Base-by-base conservation (phyloP, 2,888 invertebrate genomes). In the Meganola albula region DNA sequence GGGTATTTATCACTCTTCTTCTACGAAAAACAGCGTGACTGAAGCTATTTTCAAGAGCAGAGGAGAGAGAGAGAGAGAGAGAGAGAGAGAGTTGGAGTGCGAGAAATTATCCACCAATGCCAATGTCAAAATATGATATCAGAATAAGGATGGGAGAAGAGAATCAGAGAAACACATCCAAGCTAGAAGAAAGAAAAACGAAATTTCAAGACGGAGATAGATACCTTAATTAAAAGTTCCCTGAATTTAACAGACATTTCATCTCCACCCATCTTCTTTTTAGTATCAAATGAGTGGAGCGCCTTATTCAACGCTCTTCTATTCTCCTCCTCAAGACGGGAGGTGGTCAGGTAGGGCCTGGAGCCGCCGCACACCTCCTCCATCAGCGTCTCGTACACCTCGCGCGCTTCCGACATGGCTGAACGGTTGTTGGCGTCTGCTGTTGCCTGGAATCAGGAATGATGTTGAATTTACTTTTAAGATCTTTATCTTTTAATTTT, bases 361-460 rank as follows among this genome's bases (percentile, higher is more conserved):
- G 92, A 88, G 28, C 98, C 98, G 10, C 99, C 99, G 69, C 97
- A 98, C 20, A 95, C 92, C 59, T 92, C 93, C 63, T 99, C 98
- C 99, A 99, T 99, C 52, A 92, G 83, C 29, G 88, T 89, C 40
- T 90, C 89, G 82, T 99, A 99, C 34, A 93, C 87, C 47, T 97
- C 98, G 66, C 95, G 96, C 5, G 98, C 96, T 55, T 93, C 92
- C 0, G 97, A 95, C 12, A 98, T 95, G 1, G 98, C 99, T 12
- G 98, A 93, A 41, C 98, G 86, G 80, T 99, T 99, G 78, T 99
- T 99, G 1, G 99, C 99, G 86, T 99, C 99, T 0, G 99, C 98
- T 32, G 99, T 99, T 9, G 99, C 99, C 94, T 95, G 33, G 12
- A 21, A n/a, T n/a, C n/a, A n/a, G n/a, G 30, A 10, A 3, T 7